Conservation (phyloP, 2,888 invertebrate genomes). For the Andrena trimmerana region DNA sequence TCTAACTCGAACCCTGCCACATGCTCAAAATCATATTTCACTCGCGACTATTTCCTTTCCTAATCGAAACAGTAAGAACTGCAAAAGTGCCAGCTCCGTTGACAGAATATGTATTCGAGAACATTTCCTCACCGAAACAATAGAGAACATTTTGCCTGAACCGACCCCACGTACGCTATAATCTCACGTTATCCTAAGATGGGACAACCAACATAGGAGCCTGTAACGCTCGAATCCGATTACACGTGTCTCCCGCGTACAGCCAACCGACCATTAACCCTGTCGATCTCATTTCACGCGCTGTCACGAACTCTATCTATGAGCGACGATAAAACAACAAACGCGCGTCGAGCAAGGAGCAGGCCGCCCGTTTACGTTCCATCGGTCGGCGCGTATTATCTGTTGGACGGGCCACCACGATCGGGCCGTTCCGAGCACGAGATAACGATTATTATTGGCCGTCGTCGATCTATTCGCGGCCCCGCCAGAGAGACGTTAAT, state of each 20-base stretch:
- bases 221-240: slow-evolving; percentile 40
- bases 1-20: too few relatives aligned
- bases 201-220: neutral
- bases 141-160: too few relatives aligned
- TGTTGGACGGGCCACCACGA: slow-evolving; percentile 23
- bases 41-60: too few relatives aligned
- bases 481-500: slow-evolving; percentile 20
- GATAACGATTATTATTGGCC: slow-evolving; percentile 51
- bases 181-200: too few relatives aligned
- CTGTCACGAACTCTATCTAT: slow-evolving; percentile 61
- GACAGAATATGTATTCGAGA: too few relatives aligned
- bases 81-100: too few relatives aligned
- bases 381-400: slow-evolving; percentile 29
- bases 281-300: slow-evolving; percentile 69
- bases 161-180: too few relatives aligned
- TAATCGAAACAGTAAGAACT: too few relatives aligned
- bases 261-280: slow-evolving; percentile 66
- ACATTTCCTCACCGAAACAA: too few relatives aligned
- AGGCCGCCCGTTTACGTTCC: slow-evolving; percentile 14
- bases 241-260: slow-evolving; percentile 43
- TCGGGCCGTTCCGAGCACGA: slow-evolving; percentile 19
- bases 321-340: slow-evolving; percentile 61
- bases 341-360: slow-evolving; percentile 32
- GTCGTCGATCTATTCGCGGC: slow-evolving; percentile 36
- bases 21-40: too few relatives aligned